Evolutionary conservation across 2,797 vertebrate genomes (phyloP), one percentile per base, ranked within the genome.

Genomic region (Epinephelus malabaricus): DNA sequence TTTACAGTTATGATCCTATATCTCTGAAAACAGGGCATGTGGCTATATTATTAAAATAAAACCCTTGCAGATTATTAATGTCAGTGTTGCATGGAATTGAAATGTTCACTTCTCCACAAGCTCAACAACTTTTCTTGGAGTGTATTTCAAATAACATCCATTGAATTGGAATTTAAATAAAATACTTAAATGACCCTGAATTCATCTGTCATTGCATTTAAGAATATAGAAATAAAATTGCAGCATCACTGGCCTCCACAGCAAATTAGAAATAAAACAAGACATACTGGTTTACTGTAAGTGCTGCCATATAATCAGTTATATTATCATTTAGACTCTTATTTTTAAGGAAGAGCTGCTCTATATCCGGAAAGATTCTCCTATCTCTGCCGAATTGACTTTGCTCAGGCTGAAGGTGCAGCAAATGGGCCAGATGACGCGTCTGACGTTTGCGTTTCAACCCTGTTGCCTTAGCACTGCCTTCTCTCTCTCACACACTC

Each of bases 401-500:
- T 17, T 25, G 1, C 30, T 68, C 11, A 34, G 46, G 4, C n/a
- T n/a, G 25, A 83, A 73, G 60, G 78, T 79, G 71, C 73, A 76
- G 78, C 83, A 78, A 77, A 84, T 46, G 68, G 18, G 80, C 55
- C 68, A 40, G 60, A 84, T 92, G 91, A 93, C 91, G 86, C 72
- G 75, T 69, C 43, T 53, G 46, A 19, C 45, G 61, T 38, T 21
- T 30, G 59, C 58, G 38, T 69, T 68, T 12, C 14, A 79, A 66
- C 73, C 50, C 82, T 62, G 59, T 81, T 68, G 65, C 79, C 58
- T n/a, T 2, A 0, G 40, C 49, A 2, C 19, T 38, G 11, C 38
- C 25, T 70, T 45, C 27, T 6, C 68, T 6, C 68, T n/a, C 15
- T 4, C 34, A 7, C 68, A 0, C 49, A 0, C 69, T 5, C 83